Base-by-base conservation (phyloP, 1,140 invertebrate genomes). In the Sitodiplosis mosellana region DNA sequence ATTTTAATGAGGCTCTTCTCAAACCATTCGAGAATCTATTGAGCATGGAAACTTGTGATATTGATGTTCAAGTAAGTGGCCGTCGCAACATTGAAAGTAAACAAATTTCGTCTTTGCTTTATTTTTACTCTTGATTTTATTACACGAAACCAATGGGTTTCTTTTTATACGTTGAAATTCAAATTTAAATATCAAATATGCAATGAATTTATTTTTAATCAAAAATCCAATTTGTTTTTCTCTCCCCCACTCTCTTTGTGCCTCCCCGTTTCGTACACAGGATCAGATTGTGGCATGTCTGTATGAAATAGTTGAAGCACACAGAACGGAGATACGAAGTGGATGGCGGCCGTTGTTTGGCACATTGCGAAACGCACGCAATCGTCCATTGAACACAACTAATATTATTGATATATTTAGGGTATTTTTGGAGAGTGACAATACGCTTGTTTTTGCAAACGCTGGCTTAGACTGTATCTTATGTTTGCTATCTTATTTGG, bases 1-100 rank as follows among this genome's bases (percentile, higher is more conserved):
- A 95, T 59, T 91, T 93, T 58, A 94, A 95, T 60, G 91, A 94
- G 66, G 85, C 87, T 1, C 68, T 96, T 3, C 83, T 94, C 52
- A 94, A 95, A 58, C 88, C 90, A 0, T 94, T 93, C 64, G 90
- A 96, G 67, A 93, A 92, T 64, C 72, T 96, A 17, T 67, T 95
- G 0, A 92, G 87, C 64, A 71, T 94, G 49, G 89, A 94, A 62
- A 68, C 92, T 1, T 92, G 87, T 62, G 88, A 94, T 63, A 75
- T 78, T 51, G 90, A 94, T 66, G 83, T 93, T 47, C 85, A 88
- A 74, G 85, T 87, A 59, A 59, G 55, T 57, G n/a, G n/a, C n/a
- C n/a, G n/a, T n/a, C n/a, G 40, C 38, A 49, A 45, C 46, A 27
- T 4, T 49, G 15, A n/a, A n/a, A n/a, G n/a, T n/a, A n/a, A n/a